Conservation (phyloP, 1,140 invertebrate species). For the Macrobrachium rosenbergii region DNA sequence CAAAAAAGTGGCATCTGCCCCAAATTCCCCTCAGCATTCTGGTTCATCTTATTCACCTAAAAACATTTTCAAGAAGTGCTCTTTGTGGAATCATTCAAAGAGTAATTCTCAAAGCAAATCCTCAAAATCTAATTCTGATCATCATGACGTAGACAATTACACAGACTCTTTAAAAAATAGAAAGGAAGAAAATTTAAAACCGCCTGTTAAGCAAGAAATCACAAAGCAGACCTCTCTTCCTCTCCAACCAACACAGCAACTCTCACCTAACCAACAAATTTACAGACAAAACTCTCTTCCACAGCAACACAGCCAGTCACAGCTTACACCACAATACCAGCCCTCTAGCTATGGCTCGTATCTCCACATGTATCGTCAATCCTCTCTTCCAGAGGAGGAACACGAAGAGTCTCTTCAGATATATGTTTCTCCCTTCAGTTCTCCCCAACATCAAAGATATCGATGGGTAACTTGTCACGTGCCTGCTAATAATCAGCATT, state of each 20-base stretch:
- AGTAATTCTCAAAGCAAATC: conserved; percentile 19
- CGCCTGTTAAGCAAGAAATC: not conserved
- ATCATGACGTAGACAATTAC: not conserved
- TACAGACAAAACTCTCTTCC: not conserved
- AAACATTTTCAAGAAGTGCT: conserved; percentile 33
- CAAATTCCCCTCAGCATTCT: conserved; percentile 46
- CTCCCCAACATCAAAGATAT: conserved; percentile 7
- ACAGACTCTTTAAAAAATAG: conserved; percentile 16
- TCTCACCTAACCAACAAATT: not conserved
- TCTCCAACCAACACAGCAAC: conserved; percentile 3
- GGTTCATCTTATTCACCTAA: conserved; percentile 10
- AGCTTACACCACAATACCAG: conserved; percentile 4
- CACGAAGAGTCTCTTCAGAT: conserved; percentile 1
- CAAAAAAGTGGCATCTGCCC: conserved; percentile 35
- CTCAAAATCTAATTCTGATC: not conserved
- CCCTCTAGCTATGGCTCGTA: too few species aligned
- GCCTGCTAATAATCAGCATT: not conserved
- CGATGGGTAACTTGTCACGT: not conserved
- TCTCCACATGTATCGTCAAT: not conserved
- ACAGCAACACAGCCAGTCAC: not conserved
- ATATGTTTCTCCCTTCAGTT: conserved; percentile 5
- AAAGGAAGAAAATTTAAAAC: conserved; percentile 5
- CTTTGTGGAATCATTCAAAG: conserved; percentile 41
- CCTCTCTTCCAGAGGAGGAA: conserved; percentile 10
- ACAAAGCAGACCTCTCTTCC: conserved; percentile 41